Percentiles rank a stretch among this genome's conserved stretches.
Conservation (phyloP, 2,888 invertebrate genomes). For the Chymomyza procnemis region DNA sequence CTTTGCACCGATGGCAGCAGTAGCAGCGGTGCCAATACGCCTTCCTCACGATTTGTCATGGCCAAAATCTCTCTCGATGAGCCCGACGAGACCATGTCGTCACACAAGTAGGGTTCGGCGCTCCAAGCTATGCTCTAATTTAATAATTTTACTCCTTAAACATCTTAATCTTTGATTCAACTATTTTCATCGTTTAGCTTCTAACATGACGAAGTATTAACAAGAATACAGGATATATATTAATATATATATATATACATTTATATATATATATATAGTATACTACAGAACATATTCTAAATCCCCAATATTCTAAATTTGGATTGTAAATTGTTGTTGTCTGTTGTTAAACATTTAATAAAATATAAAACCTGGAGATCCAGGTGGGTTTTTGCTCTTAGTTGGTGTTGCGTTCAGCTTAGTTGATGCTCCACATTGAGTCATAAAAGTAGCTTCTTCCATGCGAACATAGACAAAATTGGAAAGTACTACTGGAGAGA, state of each 20-base stretch:
- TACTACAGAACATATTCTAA: background rate
- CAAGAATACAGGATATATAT: slow-evolving; percentile 8
- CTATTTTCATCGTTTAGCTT: background rate
- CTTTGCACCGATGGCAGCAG: background rate
- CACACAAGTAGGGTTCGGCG: background rate
- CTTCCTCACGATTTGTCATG: slow-evolving; percentile 56
- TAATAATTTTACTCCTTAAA: background rate
- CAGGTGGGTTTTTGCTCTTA: background rate
- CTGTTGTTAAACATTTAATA: background rate
- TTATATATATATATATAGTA: background rate
- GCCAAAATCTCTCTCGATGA: slow-evolving; percentile 61
- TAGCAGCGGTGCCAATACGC: slow-evolving; percentile 53
- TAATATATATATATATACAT: background rate
- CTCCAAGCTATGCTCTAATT: background rate
- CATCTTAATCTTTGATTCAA: background rate
- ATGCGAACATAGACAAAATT: too few species aligned
- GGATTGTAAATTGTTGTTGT: slow-evolving; percentile 5
- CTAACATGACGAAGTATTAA: background rate
- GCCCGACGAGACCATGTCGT: slow-evolving; percentile 5
- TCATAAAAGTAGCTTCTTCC: too few species aligned
- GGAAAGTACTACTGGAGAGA: too few species aligned
- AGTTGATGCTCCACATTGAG: too few species aligned
- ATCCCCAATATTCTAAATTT: background rate
- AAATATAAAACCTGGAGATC: background rate
- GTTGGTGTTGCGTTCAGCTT: too few species aligned